Evolutionary conservation across 2,888 invertebrate genomes (phyloP).

Genomic region (Herminia tarsipennalis): DNA sequence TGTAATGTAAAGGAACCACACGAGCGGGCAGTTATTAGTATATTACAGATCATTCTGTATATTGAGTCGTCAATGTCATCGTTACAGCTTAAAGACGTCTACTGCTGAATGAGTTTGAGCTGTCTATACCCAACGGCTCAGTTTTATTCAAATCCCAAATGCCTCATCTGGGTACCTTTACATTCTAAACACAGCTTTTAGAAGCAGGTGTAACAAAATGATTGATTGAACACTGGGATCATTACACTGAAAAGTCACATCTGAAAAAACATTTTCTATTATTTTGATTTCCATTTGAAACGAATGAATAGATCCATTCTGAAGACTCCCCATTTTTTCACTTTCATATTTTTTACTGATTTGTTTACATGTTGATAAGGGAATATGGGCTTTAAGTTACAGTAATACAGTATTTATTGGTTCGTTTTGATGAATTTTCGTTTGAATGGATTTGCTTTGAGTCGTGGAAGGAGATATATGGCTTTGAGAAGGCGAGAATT

Average conservation of each 20-base stretch:
- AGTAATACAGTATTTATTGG: conserved; percentile 38
- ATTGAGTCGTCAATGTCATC: no score
- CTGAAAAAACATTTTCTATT: conserved; percentile 38
- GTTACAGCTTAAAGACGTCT: no score
- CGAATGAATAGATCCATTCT: conserved; percentile 51
- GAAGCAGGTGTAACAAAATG: conserved; percentile 20
- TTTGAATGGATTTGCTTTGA: conserved; percentile 58
- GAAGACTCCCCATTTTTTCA: conserved; percentile 52
- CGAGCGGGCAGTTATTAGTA: no score
- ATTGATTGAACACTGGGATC: conserved; percentile 25
- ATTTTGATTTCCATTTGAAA: conserved; percentile 48
- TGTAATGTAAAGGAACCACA: no score
- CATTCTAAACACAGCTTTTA: conserved; percentile 2
- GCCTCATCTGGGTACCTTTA: no score
- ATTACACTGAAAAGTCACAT: conserved; percentile 37
- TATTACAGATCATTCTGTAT: no score
- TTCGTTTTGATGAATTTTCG: conserved; percentile 50
- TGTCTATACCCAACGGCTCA: no score
- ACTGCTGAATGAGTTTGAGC: no score
- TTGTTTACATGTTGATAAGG: conserved; percentile 25
- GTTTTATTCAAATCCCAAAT: no score
- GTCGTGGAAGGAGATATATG: conserved; percentile 60
- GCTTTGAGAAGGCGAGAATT: conserved; percentile 64
- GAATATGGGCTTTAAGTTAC: conserved; percentile 33
- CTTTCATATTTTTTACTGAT: conserved; percentile 40